These are phyloP conservation scores for Drepana falcataria DNA, from an alignment of 2,888 invertebrate species.

Conservation along the genomic window DNA sequence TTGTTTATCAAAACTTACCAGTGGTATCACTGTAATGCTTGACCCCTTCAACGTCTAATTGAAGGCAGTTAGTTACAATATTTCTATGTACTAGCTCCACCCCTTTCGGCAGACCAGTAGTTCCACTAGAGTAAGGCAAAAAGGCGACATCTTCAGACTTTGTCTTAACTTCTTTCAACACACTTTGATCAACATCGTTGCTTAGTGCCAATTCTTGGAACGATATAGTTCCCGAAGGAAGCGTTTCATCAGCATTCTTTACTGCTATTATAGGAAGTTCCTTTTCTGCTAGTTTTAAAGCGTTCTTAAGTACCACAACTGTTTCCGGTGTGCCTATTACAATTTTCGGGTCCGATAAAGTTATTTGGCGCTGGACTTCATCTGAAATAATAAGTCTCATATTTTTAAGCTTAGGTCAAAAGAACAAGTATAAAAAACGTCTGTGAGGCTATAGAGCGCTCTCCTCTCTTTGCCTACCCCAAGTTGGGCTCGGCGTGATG, in stretches of 20 bases:
- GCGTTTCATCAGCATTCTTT: slow-evolving; percentile 14
- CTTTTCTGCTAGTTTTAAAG: slow-evolving; percentile 58
- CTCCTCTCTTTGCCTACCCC: no score
- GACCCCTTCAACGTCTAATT: slow-evolving; percentile 37
- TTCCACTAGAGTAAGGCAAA: slow-evolving; percentile 90
- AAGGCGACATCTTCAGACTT: slow-evolving; percentile 78
- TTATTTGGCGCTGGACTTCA: slow-evolving; percentile 83
- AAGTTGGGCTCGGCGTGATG: no score
- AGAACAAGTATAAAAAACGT: background rate
- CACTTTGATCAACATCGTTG: slow-evolving; percentile 64
- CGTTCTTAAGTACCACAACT: slow-evolving; percentile 62
- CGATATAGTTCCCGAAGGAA: slow-evolving; percentile 76
- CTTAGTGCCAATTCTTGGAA: slow-evolving; percentile 78
- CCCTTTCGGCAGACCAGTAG: slow-evolving; percentile 89
- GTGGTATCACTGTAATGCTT: slow-evolving; percentile 47
- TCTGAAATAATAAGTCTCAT: slow-evolving; percentile 59
- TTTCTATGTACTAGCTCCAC: slow-evolving; percentile 81
- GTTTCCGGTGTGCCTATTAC: slow-evolving; percentile 78
- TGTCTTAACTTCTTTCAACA: slow-evolving; percentile 53
- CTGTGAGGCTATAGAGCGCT: no score
- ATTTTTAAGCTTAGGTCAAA: background rate
- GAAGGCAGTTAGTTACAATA: slow-evolving; percentile 63
- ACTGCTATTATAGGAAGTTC: slow-evolving; percentile 70
- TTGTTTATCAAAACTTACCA: slow-evolving; percentile 30
- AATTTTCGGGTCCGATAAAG: slow-evolving; percentile 78